Percentiles rank a stretch among this genome's conserved stretches.
Evolutionary conservation across 2,113 vertebrate genomes (phyloP).

Genomic region (Ascaphus truei): DNA sequence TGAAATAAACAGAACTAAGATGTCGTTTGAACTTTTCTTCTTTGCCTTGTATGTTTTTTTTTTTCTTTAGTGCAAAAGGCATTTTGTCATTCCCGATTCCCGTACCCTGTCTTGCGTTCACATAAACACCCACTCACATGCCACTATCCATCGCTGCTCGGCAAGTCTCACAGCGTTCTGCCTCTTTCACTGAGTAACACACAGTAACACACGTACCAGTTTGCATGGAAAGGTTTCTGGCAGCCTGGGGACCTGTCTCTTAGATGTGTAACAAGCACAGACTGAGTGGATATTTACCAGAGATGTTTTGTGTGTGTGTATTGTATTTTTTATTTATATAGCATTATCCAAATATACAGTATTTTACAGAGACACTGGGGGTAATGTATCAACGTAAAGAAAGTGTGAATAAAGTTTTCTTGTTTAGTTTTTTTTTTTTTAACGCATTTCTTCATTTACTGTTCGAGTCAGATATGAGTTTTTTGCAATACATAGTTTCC

Average conservation of each 20-base stretch:
- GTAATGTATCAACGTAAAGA: too few species aligned
- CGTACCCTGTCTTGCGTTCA: not conserved
- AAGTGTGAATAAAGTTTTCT: too few species aligned
- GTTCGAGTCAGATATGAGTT: too few species aligned
- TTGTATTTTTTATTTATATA: not conserved
- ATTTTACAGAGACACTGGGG: too few species aligned
- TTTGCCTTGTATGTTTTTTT: conserved; percentile 1
- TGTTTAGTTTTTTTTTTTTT: too few species aligned
- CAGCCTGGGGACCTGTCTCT: conserved; percentile 8
- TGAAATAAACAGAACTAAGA: conserved; percentile 31
- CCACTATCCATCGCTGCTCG: conserved; percentile 8
- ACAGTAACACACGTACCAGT: conserved; percentile 25
- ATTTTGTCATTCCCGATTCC: conserved; percentile 19
- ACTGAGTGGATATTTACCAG: not conserved
- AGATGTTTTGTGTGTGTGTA: not conserved
- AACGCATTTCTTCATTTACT: too few species aligned
- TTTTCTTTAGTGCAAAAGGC: not conserved
- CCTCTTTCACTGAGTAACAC: conserved; percentile 11
- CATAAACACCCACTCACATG: conserved; percentile 10
- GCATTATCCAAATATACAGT: too few species aligned
- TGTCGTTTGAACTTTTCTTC: conserved; percentile 32
- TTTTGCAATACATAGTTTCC: too few species aligned
- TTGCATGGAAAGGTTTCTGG: conserved; percentile 24
- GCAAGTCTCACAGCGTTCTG: conserved; percentile 12
- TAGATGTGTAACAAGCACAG: not conserved